Evolutionary conservation across 1,140 invertebrate genomes (phyloP).

Genomic region (Homalodisca vitripennis): DNA sequence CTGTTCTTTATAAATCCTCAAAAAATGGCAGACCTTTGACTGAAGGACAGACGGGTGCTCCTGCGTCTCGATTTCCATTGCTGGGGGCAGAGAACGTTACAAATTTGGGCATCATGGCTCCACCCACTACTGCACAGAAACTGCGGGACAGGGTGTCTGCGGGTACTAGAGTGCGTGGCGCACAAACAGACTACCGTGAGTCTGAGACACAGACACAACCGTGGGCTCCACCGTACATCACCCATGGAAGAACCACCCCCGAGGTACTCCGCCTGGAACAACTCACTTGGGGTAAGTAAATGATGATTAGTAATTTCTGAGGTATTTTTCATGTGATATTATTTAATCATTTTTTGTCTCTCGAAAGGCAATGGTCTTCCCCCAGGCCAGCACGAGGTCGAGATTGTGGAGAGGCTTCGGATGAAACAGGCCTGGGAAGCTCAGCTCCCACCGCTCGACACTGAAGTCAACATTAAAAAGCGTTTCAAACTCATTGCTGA

Average conservation of each 20-base stretch:
- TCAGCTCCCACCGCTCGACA: slow-evolving; percentile 53
- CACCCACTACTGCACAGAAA: slow-evolving; percentile 12
- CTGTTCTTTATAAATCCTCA: no score
- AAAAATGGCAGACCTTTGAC: no score
- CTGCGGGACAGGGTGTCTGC: background rate
- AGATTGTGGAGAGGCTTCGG: slow-evolving; percentile 61
- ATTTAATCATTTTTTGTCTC: background rate
- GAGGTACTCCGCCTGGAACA: slow-evolving; percentile 62
- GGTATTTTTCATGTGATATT: no score
- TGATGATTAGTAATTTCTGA: no score
- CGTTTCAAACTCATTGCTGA: slow-evolving; percentile 57
- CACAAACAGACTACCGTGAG: slow-evolving; percentile 73
- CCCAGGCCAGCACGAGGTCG: slow-evolving; percentile 60
- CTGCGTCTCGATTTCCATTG: background rate
- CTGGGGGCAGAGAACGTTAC: slow-evolving; percentile 6
- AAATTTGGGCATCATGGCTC: background rate
- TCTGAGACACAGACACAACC: slow-evolving; percentile 74
- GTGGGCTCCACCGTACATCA: slow-evolving; percentile 64
- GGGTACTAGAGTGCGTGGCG: slow-evolving; percentile 36
- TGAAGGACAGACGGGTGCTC: no score
- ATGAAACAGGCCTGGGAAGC: slow-evolving; percentile 58
- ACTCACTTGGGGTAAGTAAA: slow-evolving; percentile 58
- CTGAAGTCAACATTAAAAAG: slow-evolving; percentile 53
- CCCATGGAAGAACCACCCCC: slow-evolving; percentile 52
- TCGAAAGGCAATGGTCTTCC: slow-evolving; percentile 56